Percentiles rank a stretch among this genome's conserved stretches.
Evolutionary conservation across 2,888 invertebrate genomes (phyloP).

Genomic region (Chirona hameri): DNA sequence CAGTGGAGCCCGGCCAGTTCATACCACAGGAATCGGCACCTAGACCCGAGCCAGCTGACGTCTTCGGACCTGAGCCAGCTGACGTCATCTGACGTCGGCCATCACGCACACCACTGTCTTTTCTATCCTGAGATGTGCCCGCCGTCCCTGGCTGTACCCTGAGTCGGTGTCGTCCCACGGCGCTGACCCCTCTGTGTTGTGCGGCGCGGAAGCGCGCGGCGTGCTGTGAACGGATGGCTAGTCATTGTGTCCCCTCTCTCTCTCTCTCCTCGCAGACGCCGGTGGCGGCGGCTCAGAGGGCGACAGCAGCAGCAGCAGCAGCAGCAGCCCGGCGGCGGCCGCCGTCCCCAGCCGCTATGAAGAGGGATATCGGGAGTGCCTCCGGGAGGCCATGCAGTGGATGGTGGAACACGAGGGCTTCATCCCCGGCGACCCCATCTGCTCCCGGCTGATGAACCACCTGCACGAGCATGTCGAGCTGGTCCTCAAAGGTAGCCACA

Average conservation of each 20-base stretch:
- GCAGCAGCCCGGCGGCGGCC: too few species aligned
- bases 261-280: not conserved
- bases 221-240: not conserved
- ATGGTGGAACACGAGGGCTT: slow-evolving; percentile 77
- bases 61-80: too few species aligned
- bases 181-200: too few species aligned
- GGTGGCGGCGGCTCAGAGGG: not conserved
- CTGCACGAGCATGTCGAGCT: slow-evolving; percentile 70
- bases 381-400: slow-evolving; percentile 83
- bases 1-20: too few species aligned
- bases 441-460: slow-evolving; percentile 74
- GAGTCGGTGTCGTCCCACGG: too few species aligned
- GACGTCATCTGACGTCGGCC: too few species aligned
- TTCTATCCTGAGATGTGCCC: too few species aligned
- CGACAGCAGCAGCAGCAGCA: not conserved
- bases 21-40: too few species aligned
- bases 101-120: too few species aligned
- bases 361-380: slow-evolving; percentile 85
- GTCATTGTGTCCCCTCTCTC: not conserved
- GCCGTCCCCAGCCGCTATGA: slow-evolving; percentile 46
- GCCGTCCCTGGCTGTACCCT: too few species aligned
- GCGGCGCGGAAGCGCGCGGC: not conserved
- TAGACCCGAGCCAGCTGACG: too few species aligned
- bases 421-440: slow-evolving; percentile 73
- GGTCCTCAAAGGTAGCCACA: slow-evolving; percentile 36